Percentiles rank a stretch among this genome's conserved stretches.
These are phyloP conservation scores for Cichlasoma orientale DNA, from an alignment of 2,797 vertebrate genomes.

Conservation along the genomic window DNA sequence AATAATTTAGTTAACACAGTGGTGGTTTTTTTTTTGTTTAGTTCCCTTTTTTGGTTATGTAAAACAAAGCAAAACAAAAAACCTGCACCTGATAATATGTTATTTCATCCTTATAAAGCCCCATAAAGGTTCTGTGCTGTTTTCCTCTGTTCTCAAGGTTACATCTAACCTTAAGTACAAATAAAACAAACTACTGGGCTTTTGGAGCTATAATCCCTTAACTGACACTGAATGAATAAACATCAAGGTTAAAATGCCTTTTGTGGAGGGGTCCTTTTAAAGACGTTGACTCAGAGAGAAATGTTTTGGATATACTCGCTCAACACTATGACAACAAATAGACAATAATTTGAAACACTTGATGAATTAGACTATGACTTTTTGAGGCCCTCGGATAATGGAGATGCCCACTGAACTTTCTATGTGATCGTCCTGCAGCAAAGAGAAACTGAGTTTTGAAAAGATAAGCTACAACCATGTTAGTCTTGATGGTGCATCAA, in stretches of 20 bases:
- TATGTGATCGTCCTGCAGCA: not conserved
- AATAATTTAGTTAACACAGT: too few relatives aligned
- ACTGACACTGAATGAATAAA: not conserved
- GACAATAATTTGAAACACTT: not conserved
- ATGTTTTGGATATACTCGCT: not conserved
- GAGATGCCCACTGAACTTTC: not conserved
- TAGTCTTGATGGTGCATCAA: not conserved
- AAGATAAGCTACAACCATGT: not conserved
- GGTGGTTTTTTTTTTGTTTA: too few relatives aligned
- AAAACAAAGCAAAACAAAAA: too few relatives aligned
- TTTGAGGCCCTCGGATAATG: not conserved
- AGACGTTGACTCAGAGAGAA: not conserved
- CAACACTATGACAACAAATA: not conserved
- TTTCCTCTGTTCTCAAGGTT: rapidly evolving
- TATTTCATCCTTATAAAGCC: not conserved
- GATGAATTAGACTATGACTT: not conserved
- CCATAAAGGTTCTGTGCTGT: not conserved
- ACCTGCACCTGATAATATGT: not conserved
- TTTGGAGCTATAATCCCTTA: not conserved
- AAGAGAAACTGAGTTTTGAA: not conserved
- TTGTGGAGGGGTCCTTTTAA: not conserved
- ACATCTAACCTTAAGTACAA: not conserved
- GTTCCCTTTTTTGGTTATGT: too few relatives aligned
- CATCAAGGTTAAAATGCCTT: not conserved
- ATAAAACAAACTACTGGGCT: not conserved